Conservation (phyloP, 2,797 vertebrate genomes). For the Gymnoscopelus microlampas region DNA sequence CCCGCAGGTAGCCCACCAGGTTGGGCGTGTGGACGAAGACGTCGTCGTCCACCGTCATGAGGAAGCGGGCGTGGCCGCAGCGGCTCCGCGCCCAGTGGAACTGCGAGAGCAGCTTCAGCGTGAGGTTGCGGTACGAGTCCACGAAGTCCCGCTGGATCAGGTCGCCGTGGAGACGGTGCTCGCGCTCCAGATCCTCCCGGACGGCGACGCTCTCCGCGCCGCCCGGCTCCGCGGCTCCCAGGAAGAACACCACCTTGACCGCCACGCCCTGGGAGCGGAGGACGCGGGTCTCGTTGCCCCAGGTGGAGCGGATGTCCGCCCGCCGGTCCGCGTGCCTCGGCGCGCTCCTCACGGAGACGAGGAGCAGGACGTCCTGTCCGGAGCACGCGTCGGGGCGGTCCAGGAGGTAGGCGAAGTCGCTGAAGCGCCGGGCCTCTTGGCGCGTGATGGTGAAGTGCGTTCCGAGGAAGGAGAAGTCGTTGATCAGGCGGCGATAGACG, state of each 20-base stretch:
- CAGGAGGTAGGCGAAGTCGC: constrained; percentile 86
- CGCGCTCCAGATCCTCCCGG: constrained; percentile 79
- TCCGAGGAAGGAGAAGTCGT: constrained; percentile 87
- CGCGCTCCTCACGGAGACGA: constrained; percentile 92
- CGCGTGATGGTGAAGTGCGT: constrained; percentile 84
- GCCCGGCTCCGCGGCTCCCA: constrained; percentile 75
- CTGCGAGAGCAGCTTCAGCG: constrained; percentile 93
- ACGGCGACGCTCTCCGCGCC: constrained; percentile 21
- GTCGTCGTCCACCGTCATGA: constrained; percentile 96
- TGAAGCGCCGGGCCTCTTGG: constrained; percentile 71
- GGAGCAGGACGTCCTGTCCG: constrained; percentile 85
- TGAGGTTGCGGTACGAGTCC: constrained; percentile 96
- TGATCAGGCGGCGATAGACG: constrained; percentile 90
- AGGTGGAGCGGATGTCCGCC: constrained; percentile 89
- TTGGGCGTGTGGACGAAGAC: constrained; percentile 97
- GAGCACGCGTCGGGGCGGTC: constrained; percentile 88
- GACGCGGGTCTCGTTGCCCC: constrained; percentile 91
- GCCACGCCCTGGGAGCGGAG: constrained; percentile 80
- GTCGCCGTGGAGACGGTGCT: constrained; percentile 84
- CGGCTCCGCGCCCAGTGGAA: constrained; percentile 90
- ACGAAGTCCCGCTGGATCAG: constrained; percentile 93
- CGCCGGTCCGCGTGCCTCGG: constrained; percentile 87
- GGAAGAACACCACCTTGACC: constrained; percentile 91
- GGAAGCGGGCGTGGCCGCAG: constrained; percentile 91
- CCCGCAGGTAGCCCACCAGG: constrained; percentile 87